Base-by-base conservation (phyloP, 2,888 invertebrate genomes). In the Latheticus oryzae region DNA sequence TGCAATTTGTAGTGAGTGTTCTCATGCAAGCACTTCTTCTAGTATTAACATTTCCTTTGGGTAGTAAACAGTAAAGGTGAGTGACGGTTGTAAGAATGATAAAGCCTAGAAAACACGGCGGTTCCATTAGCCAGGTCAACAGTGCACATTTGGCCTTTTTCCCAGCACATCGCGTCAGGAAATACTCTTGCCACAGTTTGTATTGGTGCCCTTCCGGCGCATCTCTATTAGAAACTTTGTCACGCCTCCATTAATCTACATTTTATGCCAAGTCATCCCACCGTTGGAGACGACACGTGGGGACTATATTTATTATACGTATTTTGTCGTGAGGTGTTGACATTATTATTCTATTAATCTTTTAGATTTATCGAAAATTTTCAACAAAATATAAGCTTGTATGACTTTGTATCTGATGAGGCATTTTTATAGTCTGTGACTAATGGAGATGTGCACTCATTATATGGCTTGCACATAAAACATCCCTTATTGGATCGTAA, bases 111-210 rank as follows among this genome's bases (percentile, higher is more conserved):
- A 73, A 72, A 73, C 69, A 71, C 69, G 66, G 60, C 60, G 67
- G 68, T 72, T 74, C 74, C 73, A 73, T 73, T 74, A 74, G 73
- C 63, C 68, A 70, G 73, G 74, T 73, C 74, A 73, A 74, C 73
- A 73, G 64, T 67, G 58, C 56, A 65, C 73, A 73, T 70, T 67
- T 73, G 72, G 62, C 58, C 52, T 53, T 52, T 63, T 71, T 67
- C 71, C 70, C 71, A 69, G 45, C 61, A 58, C n/a, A n/a, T n/a
- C n/a, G n/a, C n/a, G n/a, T 52, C 37, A 37, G 67, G 58, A 59
- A 54, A 47, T 35, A 37, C 54, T 54, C 54, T n/a, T 24, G 53
- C 54, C 54, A 48, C 43, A 51, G 52, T 67, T 70, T 70, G 67
- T 69, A 69, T 70, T 62, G 68, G 68, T 70, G 69, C 69, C 70